A percentile compares a stretch with the other conserved stretches of the same genome.
phyloP scores from a whole-genome alignment of 1,140 invertebrate species.

The Oncopodura yosiiana region DNA sequence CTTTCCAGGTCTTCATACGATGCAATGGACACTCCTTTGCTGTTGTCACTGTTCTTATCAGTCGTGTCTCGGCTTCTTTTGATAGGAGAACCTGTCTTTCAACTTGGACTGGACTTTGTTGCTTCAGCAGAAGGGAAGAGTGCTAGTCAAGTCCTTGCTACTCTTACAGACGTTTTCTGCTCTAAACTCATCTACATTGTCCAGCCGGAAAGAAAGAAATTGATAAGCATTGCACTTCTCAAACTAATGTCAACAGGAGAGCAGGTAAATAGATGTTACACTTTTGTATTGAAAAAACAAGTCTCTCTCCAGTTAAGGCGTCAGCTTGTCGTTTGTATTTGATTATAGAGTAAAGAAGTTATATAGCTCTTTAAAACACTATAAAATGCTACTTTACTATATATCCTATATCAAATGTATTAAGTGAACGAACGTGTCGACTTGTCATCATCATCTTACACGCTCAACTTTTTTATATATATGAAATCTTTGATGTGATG shows the following conservation, averaged over 20 bases:
- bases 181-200: constrained; percentile 64
- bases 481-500: no score
- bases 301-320: no score
- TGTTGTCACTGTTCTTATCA: constrained; percentile 64
- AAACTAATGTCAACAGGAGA: constrained; percentile 57
- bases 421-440: no score
- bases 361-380: no score
- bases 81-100: constrained; percentile 60
- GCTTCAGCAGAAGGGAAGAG: constrained; percentile 32
- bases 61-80: constrained; percentile 67
- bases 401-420: no score
- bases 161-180: constrained; percentile 67
- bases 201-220: constrained; percentile 67
- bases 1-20: constrained; percentile 48
- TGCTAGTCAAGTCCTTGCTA: constrained; percentile 50
- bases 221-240: constrained; percentile 69
- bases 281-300: no score
- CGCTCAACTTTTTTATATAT: no score
- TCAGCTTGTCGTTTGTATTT: no score
- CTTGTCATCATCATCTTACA: no score
- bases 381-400: no score
- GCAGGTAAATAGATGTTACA: constrained; percentile 14
- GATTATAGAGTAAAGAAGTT: no score
- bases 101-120: constrained; percentile 43
- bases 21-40: constrained; percentile 56